Evolutionary conservation across 2,888 invertebrate species (phyloP).

Genomic region (Axea sp.): DNA sequence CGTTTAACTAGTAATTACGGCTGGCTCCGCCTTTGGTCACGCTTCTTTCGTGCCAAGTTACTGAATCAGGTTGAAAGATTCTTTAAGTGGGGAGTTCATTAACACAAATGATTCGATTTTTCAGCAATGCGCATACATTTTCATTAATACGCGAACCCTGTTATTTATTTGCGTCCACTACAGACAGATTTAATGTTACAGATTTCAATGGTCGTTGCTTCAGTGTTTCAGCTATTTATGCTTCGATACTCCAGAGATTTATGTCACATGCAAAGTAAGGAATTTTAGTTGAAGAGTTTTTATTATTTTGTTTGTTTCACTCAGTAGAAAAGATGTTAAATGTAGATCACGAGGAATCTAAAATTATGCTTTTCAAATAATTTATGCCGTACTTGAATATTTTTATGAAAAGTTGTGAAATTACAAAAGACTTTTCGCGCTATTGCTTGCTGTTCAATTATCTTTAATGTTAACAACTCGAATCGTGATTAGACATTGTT

Average conservation of each 20-base stretch:
- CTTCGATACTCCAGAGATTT: slow-evolving; percentile 51
- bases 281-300: slow-evolving; percentile 57
- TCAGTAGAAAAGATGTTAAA: slow-evolving; percentile 33
- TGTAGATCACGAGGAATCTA: slow-evolving; percentile 5
- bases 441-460: too few species aligned
- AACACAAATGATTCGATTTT: slow-evolving; percentile 53
- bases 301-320: slow-evolving; percentile 51
- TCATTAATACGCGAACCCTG: slow-evolving; percentile 54
- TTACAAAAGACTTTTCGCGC: too few species aligned
- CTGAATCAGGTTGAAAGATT: slow-evolving; percentile 54
- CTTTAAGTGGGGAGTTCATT: slow-evolving; percentile 47
- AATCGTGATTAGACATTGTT: too few species aligned
- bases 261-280: slow-evolving; percentile 45
- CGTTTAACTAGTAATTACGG: slow-evolving; percentile 78
- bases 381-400: too few species aligned
- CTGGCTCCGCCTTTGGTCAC: slow-evolving; percentile 75
- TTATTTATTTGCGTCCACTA: slow-evolving; percentile 46
- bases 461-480: too few species aligned
- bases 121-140: slow-evolving; percentile 54
- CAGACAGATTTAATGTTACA: slow-evolving; percentile 56
- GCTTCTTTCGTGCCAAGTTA: slow-evolving; percentile 66
- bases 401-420: too few species aligned
- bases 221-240: slow-evolving; percentile 53
- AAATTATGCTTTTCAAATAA: slow-evolving; percentile 30
- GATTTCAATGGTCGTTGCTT: slow-evolving; percentile 41